Conservation (phyloP, 1,140 invertebrate species). For the Drosophila eugracilis region DNA sequence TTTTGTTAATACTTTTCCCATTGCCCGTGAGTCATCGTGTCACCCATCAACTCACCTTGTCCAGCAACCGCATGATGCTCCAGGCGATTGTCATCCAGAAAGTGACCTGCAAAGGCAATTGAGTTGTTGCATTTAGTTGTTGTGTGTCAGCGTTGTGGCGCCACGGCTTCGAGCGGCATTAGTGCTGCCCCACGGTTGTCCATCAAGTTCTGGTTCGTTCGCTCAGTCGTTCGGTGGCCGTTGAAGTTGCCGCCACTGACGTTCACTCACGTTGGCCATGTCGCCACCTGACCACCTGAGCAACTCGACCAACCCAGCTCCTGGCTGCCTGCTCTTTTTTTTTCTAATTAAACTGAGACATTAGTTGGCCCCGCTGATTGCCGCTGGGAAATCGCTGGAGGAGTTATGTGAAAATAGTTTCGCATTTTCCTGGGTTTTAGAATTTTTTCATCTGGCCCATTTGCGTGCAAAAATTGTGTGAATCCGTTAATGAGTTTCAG, state of each 20-base stretch:
- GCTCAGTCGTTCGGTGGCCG: constrained; percentile 20
- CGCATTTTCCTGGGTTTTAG: constrained; percentile 61
- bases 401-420: constrained; percentile 78
- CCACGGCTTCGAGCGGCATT: constrained; percentile 47
- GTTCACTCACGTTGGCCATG: constrained; percentile 69
- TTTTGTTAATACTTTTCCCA: neutral
- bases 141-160: constrained; percentile 58
- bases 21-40: constrained; percentile 27
- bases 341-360: constrained; percentile 77
- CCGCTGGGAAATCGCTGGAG: constrained; percentile 73
- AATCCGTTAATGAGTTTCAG: constrained; percentile 72
- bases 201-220: constrained; percentile 50
- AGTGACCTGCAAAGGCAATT: constrained; percentile 81
- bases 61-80: constrained; percentile 77
- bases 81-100: constrained; percentile 84
- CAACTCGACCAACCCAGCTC: constrained; percentile 1
- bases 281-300: constrained; percentile 45
- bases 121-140: constrained; percentile 75
- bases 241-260: constrained; percentile 63
- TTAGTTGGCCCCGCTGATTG: constrained; percentile 71
- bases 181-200: constrained; percentile 74
- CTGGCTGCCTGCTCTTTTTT: constrained; percentile 27
- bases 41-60: constrained; percentile 62
- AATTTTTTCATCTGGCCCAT: constrained; percentile 50
- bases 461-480: constrained; percentile 81